Base-by-base conservation (phyloP, 2,797 vertebrate genomes). In the Valencia hispanica region DNA sequence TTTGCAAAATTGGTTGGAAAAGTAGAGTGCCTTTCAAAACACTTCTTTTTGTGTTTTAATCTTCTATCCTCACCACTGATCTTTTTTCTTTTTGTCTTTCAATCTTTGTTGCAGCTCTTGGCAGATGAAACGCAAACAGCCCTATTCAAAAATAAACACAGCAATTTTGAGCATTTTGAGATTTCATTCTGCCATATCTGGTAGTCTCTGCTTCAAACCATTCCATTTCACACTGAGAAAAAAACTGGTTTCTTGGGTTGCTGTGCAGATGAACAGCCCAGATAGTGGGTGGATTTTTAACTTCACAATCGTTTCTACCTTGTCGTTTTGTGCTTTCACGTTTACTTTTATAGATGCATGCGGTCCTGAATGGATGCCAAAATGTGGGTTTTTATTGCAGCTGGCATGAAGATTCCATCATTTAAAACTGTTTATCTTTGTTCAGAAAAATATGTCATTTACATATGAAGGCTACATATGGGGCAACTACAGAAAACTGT, bases 161-260 rank as follows among this genome's bases (percentile, higher is more conserved):
- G 80, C 83, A 84, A 89, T 90, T 81, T 82, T 77, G 76, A 80
- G 50, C 3, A 47, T 87, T 84, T 90, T 92, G 90, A 88, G 88
- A 79, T 86, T 89, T 86, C 85, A 88, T 80, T 76, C 79, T 72
- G 81, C 71, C 81, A 51, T 77, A 79, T 79, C 87, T 84, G 72
- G 27, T 66, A 81, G 73, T 76, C 88, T 66, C 41, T 20, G 50
- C 59, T 73, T 68, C 55, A 82, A 86, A 92, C 78, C 68, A 75
- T 87, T 81, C 76, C 77, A 87, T 88, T 89, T 87, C 82, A 82
- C 55, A 45, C 66, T 22, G 55, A 75, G 57, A 85, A 74, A 84
- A 75, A 65, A 84, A 78, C 81, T 83, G 51, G 87, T 81, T 87
- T 90, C 78, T 81, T 65, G 74, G 79, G 43, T 70, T 75, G 76